These are phyloP conservation scores for Ceratoteleas bidentatus DNA, from an alignment of 1,140 invertebrate species.

Conservation along the genomic window DNA sequence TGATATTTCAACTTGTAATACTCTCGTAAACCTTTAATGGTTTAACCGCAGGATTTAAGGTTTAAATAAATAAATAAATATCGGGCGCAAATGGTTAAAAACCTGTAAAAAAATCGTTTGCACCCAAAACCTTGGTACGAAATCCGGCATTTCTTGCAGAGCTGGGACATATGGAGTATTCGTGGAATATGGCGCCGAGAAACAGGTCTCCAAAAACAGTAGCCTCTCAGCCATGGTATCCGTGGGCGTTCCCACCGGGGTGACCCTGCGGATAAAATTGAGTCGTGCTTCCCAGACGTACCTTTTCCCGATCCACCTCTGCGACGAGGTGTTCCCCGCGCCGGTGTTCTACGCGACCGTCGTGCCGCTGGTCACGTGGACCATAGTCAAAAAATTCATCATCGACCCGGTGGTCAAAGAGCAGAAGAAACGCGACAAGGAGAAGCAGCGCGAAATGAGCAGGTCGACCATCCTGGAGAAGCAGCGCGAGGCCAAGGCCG, in stretches of 20 bases:
- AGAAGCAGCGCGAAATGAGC: constrained; percentile 88
- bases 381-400: constrained; percentile 91
- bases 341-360: constrained; percentile 96
- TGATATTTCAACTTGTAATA: too few relatives aligned
- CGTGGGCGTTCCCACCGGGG: constrained; percentile 92
- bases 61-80: too few relatives aligned
- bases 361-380: constrained; percentile 90
- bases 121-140: too few relatives aligned
- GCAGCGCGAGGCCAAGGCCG: constrained; percentile 90
- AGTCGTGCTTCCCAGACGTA: constrained; percentile 93
- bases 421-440: constrained; percentile 88
- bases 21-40: too few relatives aligned
- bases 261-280: constrained; percentile 93
- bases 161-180: constrained; percentile 92
- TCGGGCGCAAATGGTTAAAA: too few relatives aligned
- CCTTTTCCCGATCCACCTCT: constrained; percentile 93
- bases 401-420: constrained; percentile 93
- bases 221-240: constrained; percentile 91
- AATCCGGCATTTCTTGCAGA: too few relatives aligned
- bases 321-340: constrained; percentile 93
- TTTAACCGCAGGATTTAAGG: too few relatives aligned
- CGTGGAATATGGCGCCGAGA: constrained; percentile 95
- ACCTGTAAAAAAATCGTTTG: too few relatives aligned
- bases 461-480: constrained; percentile 88
- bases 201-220: constrained; percentile 95